Evolutionary conservation across 2,888 invertebrate species (phyloP), one percentile per base, ranked within the genome.

Genomic region (Ormyrus labotus): DNA sequence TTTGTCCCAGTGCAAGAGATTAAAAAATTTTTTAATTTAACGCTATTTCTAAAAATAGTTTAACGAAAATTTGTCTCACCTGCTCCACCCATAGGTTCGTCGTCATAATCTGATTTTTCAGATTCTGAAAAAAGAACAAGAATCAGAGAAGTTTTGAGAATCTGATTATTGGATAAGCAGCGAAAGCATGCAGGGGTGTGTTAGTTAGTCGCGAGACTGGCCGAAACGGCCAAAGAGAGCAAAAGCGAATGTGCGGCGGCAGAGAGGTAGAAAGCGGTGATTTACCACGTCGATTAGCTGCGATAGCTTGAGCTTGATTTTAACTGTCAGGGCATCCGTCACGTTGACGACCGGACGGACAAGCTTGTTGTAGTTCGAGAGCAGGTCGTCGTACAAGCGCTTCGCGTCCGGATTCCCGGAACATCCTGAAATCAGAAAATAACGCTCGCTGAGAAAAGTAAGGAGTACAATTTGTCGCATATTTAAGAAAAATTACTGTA

Each of bases 271-370:
- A 47, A 13, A 53, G n/a, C 11, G 55, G 34, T 72, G 76, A 81
- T 70, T 94, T 92, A 95, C 95, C 92, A 97, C 96, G 92, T 97
- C 96, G 91, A 97, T 96, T 91, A 97, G 94, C 92, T 97, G 96
- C 70, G 96, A 96, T 84, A 97, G 92, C 91, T 96, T 95, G 89
- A 97, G 94, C 91, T 96, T 96, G 91, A 97, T 96, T 91, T 94
- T 95, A 90, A 97, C 96, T 75, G 95, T 95, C 87, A 97, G 93
- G 78, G 96, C 95, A 91, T 96, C 96, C 83, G 95, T 94, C 87
- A 95, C 96, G 92, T 96, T 96, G 89, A 95, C 95, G 85, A 96
- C 96, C 73, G 96, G 96, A 84, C 96, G 93, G 85, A 96, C 96
- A 90, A 96, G 93, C 92, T 96, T 96, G 92, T 96, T 96, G 92